Evolutionary conservation across 1,140 invertebrate genomes (phyloP).

Genomic region (Drosophila oshimai): DNA sequence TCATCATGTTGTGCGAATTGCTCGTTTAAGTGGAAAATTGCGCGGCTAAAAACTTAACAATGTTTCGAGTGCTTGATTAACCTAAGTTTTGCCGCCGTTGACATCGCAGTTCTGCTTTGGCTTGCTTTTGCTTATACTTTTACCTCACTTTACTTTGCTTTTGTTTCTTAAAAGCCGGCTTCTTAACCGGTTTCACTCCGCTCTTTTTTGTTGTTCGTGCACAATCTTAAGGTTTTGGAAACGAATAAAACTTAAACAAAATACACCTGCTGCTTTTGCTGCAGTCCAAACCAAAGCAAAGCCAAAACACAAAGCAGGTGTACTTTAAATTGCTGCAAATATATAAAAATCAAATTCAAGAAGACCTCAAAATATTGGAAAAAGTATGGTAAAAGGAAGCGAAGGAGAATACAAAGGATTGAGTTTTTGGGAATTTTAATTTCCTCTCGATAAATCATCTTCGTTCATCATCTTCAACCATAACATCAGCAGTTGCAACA

Average conservation of each 20-base stretch:
- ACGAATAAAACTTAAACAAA: constrained; percentile 20
- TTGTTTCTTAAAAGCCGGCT: constrained; percentile 29
- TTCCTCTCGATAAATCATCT: neutral
- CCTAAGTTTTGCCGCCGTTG: constrained; percentile 10
- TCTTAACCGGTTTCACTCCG: constrained; percentile 33
- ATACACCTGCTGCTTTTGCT: constrained; percentile 31
- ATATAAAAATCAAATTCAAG: neutral
- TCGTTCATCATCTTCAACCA: neutral
- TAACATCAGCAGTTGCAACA: constrained; percentile 45
- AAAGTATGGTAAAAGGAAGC: neutral
- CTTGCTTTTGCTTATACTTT: neutral
- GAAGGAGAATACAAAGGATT: neutral
- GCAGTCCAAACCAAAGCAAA: neutral
- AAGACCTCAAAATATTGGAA: too few species aligned
- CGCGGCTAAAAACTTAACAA: constrained; percentile 13
- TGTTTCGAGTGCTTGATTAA: constrained; percentile 30
- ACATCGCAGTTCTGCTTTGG: constrained; percentile 8
- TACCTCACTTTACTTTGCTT: constrained; percentile 19
- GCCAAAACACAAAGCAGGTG: constrained; percentile 13
- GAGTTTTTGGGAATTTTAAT: neutral
- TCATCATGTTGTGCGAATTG: constrained; percentile 25
- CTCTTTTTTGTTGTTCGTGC: neutral
- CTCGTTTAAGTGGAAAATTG: constrained; percentile 54
- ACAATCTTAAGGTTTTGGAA: constrained; percentile 16
- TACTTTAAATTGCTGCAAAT: neutral